Percentiles rank a stretch among this genome's conserved stretches.
These are phyloP conservation scores for Gracilinanus agilis DNA, from an alignment of 2,113 vertebrate genomes.

Conservation along the genomic window DNA sequence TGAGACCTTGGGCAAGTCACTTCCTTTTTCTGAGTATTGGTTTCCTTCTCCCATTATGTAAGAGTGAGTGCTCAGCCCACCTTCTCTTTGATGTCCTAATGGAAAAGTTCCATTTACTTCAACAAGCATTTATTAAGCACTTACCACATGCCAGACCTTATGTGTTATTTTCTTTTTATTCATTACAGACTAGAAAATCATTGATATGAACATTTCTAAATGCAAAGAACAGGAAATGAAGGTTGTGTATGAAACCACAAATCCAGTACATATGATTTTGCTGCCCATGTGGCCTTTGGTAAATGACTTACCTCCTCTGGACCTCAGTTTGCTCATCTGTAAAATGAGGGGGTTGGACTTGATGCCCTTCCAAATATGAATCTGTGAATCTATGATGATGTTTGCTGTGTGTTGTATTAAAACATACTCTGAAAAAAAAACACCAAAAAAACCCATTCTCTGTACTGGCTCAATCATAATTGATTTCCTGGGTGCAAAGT, in stretches of 20 bases:
- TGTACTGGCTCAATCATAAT: neutral
- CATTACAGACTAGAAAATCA: neutral
- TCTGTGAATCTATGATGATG: neutral
- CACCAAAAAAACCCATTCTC: neutral
- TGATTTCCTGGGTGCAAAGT: neutral
- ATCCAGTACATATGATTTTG: neutral
- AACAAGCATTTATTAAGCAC: neutral
- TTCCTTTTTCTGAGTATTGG: neutral
- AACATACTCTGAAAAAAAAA: too few relatives aligned
- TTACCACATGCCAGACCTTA: neutral
- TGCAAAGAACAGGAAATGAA: neutral
- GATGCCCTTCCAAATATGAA: neutral
- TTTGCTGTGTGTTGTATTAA: neutral
- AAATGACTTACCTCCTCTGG: neutral
- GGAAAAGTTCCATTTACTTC: neutral
- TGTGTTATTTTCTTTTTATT: neutral
- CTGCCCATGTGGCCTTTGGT: neutral
- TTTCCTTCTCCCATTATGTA: neutral
- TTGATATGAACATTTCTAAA: neutral
- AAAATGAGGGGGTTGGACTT: too few relatives aligned
- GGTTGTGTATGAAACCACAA: neutral
- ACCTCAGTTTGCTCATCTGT: neutral
- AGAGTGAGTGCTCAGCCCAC: neutral
- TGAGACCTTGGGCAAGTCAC: neutral
- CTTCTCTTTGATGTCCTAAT: neutral